Evolutionary conservation across 2,113 vertebrate species (phyloP).

Genomic region (Laticauda laticaudata): DNA sequence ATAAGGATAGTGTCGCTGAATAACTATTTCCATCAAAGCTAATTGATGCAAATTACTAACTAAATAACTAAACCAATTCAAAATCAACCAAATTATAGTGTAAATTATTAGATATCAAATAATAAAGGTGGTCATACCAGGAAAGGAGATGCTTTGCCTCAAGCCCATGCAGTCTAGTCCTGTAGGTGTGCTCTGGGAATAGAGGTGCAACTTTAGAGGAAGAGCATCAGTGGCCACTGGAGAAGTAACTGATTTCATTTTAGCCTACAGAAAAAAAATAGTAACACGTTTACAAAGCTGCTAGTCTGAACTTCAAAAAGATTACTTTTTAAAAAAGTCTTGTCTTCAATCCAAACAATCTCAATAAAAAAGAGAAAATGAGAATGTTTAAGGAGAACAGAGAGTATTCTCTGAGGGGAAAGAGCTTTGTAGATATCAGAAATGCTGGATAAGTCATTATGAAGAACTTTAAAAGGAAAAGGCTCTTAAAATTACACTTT

Average conservation of each 20-base stretch:
- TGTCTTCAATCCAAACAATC: background rate
- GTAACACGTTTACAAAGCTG: constrained; percentile 14
- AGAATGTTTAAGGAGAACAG: background rate
- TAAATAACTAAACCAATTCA: background rate
- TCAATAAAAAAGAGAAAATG: background rate
- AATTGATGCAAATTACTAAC: background rate
- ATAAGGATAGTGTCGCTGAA: background rate
- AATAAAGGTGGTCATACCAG: constrained; percentile 62
- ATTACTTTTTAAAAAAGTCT: background rate
- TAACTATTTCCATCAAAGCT: background rate
- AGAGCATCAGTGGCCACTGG: constrained; percentile 62
- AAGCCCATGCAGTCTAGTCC: constrained; percentile 79
- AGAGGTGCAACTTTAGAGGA: constrained; percentile 68
- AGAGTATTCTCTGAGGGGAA: background rate
- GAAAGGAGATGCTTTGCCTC: constrained; percentile 55
- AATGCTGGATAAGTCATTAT: constrained; percentile 5
- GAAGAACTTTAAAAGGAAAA: background rate
- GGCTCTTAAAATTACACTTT: background rate
- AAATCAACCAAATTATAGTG: background rate
- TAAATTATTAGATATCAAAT: background rate
- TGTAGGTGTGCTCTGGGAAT: constrained; percentile 83
- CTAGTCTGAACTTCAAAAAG: background rate
- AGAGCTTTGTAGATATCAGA: constrained; percentile 19
- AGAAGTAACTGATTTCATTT: constrained; percentile 52
- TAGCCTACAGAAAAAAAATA: constrained; percentile 58